Base-by-base conservation (phyloP, 2,888 invertebrate genomes). In the Agriotes lineatus region DNA sequence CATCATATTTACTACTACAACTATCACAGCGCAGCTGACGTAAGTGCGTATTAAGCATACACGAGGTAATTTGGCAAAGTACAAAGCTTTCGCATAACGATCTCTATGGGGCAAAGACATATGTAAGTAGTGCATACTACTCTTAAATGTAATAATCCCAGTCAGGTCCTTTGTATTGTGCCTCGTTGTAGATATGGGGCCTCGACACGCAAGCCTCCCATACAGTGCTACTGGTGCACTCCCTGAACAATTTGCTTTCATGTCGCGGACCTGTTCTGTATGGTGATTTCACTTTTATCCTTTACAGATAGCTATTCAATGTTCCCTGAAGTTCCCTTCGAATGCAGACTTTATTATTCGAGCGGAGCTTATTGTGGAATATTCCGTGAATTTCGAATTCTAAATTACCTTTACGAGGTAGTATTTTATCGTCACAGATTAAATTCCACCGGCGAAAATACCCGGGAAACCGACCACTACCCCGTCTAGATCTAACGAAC, bases 121-220 rank as follows among this genome's bases (percentile, higher is more conserved):
- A 65, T 50, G 66, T 70, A 66, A 45, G 57, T 69, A 69, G 60
- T 69, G 44, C 70, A 59, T 74, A 72, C 73, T 73, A 75, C 76
- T 78, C 79, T 80, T 78, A 81, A 81, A 81, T 75, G 80, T 80
- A 81, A 79, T 81, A 81, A 81, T 81, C 80, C 79, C 77, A 79
- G 79, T 80, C 79, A 80, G 79, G 77, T 78, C 78, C 75, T 80
- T 80, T 79, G 78, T 79, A 78, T 78, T 77, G 75, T 80, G 77
- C 75, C 76, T 76, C 65, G 69, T 74, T 64, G 74, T 70, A 76
- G 73, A 78, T 79, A 80, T 78, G 79, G 80, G 58, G 64, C 69
- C 59, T 73, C 66, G 73, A 75, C 81, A 80, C 80, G 81, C 81
- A 75, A 80, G 63, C 50, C 52, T 65, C 66, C 61, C 69, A 68